phyloP scores from a whole-genome alignment of 2,113 vertebrate genomes.

The Archocentrus centrarchus region DNA sequence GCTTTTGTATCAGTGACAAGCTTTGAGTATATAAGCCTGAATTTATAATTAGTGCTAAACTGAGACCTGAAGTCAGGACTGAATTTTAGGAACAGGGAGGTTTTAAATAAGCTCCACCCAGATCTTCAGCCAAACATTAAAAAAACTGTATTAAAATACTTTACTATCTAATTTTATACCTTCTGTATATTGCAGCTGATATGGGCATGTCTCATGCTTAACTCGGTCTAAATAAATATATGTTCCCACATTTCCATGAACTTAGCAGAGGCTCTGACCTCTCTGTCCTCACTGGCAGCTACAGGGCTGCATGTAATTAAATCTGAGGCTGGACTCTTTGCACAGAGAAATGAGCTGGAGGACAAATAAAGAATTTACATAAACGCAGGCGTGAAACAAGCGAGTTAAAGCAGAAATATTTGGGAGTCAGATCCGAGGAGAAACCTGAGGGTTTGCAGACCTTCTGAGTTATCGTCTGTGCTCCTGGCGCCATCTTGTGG shows the following conservation, averaged over 20 bases:
- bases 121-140: background rate
- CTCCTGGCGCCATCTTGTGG: constrained; percentile 69
- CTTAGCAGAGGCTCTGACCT: background rate
- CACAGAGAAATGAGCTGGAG: background rate
- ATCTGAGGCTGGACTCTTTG: background rate
- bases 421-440: background rate
- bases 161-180: background rate
- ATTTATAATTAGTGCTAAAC: too few species aligned
- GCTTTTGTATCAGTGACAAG: too few species aligned
- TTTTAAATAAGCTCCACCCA: background rate
- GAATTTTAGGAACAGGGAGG: background rate
- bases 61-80: background rate
- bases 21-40: background rate
- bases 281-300: background rate
- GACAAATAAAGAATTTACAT: background rate
- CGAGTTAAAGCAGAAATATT: background rate
- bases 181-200: background rate
- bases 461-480: background rate
- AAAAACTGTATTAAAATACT: background rate
- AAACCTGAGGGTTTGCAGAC: background rate
- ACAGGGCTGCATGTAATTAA: background rate
- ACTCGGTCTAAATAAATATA: background rate
- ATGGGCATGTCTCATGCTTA: background rate
- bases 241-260: background rate
- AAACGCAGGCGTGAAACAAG: background rate